Conservation (phyloP, 2,888 invertebrate genomes). For the Amblyteles armatorius region DNA sequence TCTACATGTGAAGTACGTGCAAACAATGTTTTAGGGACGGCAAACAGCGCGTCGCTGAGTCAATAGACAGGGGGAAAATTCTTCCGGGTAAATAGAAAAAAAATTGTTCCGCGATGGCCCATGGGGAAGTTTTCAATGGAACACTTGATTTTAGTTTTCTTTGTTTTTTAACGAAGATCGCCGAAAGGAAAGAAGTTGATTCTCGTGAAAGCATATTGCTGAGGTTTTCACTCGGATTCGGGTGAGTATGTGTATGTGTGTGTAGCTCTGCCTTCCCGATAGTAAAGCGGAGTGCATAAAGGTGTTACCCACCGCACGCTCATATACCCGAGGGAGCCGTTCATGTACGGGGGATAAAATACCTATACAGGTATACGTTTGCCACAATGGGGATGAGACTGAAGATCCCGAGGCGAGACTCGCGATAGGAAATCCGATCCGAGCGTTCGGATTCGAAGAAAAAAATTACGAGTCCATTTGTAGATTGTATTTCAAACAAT, state of each 20-base stretch:
- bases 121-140: not conserved
- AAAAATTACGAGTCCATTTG: slow-evolving; percentile 2
- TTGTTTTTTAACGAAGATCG: not conserved
- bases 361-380: not conserved
- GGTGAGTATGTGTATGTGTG: not conserved
- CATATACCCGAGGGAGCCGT: slow-evolving; percentile 25
- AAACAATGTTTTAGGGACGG: not conserved
- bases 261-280: slow-evolving; percentile 11
- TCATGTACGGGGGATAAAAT: slow-evolving; percentile 14
- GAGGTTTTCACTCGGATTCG: slow-evolving; percentile 25
- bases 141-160: not conserved
- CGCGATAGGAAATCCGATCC: slow-evolving; percentile 3
- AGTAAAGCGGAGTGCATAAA: slow-evolving; percentile 35
- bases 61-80: not conserved
- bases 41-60: not conserved
- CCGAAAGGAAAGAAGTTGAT: not conserved
- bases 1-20: not conserved
- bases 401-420: not conserved
- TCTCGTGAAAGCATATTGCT: slow-evolving; percentile 13
- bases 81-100: not conserved
- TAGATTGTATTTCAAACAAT: not conserved
- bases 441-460: not conserved
- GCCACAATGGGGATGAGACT: not conserved
- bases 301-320: slow-evolving; percentile 20
- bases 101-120: not conserved